Base-by-base conservation (phyloP, 2,797 vertebrate species). In the Babyrousa celebensis region DNA sequence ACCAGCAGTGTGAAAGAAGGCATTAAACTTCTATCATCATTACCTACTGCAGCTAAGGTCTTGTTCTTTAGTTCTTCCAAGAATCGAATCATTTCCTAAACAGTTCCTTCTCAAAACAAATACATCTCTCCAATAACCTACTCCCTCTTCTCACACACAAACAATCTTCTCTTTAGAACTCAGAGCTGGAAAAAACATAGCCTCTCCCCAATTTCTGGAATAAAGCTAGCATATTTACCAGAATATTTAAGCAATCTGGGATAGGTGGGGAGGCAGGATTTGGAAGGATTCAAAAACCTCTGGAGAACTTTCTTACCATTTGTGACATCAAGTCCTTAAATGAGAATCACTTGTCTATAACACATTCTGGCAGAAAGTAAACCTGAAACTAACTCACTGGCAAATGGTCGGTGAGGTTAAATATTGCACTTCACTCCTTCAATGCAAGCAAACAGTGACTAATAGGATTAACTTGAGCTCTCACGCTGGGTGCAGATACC, bases 361-460 rank as follows among this genome's bases (percentile, higher is more conserved):
- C 58, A 58, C 91, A 95, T 78, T 60, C 79, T 75, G 85, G 83
- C 68, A 97, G 96, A 92, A 91, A 68, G 56, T 58, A 86, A 96
- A 96, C 63, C 87, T 93, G 74, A 94, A 36, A 36, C 36, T 36
- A 97, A 94, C 77, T 95, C 68, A 84, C 36, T 6, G 23, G 14
- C 58, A 83, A 92, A 68, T 60, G 72, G 32, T 92, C 11, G 17
- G 29, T 48, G 40, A 82, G 79, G 77, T 77, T 89, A 74, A 97
- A 78, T 14, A 94, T 1, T 83, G 72, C 78, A 70, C 40, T 80
- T 74, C 52, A 62, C 56, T 63, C 36, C 56, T 60, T 91, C 78
- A 63, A 70, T 20, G 56, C 29, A 92, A 89, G 84, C 87, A 90
- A 94, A 89, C 74, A 58, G 87, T 72, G 79, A 95, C 85, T 84